These are phyloP conservation scores for Trissonchulus latispiculum DNA, from an alignment of 2,888 invertebrate genomes.

Conservation along the genomic window DNA sequence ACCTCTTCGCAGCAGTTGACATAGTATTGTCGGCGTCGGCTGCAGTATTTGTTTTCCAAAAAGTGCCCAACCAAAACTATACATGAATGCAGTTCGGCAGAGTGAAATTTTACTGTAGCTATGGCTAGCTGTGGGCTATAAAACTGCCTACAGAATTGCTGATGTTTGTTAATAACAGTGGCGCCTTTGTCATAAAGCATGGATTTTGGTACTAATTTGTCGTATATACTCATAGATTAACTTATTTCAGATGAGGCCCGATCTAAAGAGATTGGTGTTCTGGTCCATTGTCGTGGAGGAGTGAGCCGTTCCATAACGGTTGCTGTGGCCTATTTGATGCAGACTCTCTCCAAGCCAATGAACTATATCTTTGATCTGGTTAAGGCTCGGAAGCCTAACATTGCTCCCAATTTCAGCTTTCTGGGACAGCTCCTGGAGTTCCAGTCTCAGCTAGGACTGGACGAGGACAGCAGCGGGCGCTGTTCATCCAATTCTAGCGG, in stretches of 20 bases:
- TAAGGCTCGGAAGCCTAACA: slow-evolving; percentile 79
- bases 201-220: no score
- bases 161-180: no score
- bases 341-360: slow-evolving; percentile 68
- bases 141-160: no score
- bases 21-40: no score
- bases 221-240: neutral
- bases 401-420: slow-evolving; percentile 95
- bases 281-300: slow-evolving; percentile 93
- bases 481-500: no score
- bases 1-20: no score
- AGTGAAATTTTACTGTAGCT: no score
- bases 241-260: slow-evolving; percentile 73
- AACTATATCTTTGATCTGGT: slow-evolving; percentile 93
- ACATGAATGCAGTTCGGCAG: no score
- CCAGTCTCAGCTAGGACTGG: slow-evolving; percentile 60
- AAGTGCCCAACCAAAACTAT: no score
- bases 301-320: slow-evolving; percentile 91
- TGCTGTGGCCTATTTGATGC: slow-evolving; percentile 92
- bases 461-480: neutral
- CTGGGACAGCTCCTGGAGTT: slow-evolving; percentile 90
- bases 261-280: slow-evolving; percentile 70
- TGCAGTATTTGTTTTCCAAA: no score
- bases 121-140: no score
- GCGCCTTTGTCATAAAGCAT: no score